A percentile compares a stretch with the other conserved stretches of the same genome.
These are phyloP conservation scores for Cecidostiba fungosa DNA, from an alignment of 2,888 invertebrate species.

Conservation along the genomic window DNA sequence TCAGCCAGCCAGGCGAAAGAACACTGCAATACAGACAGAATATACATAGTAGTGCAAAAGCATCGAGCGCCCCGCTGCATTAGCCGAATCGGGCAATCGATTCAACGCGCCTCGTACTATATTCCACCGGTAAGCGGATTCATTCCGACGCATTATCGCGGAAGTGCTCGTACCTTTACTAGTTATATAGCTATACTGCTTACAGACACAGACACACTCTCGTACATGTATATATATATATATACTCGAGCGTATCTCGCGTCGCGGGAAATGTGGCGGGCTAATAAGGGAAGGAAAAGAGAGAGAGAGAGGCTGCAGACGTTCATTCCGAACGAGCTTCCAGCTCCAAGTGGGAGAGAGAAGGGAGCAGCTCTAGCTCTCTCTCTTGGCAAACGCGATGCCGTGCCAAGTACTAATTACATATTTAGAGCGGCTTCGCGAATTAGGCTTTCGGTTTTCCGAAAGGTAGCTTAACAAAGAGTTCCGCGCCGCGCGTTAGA, in stretches of 20 bases:
- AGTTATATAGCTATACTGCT: background rate
- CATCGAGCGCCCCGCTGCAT: background rate
- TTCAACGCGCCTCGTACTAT: background rate
- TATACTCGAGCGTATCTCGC: background rate
- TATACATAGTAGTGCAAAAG: too few relatives aligned
- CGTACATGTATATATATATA: background rate
- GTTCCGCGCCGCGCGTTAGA: conserved; percentile 1
- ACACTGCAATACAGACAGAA: too few relatives aligned
- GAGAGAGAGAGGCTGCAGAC: conserved; percentile 6
- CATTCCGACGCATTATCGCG: conserved; percentile 65
- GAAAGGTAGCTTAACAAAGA: conserved; percentile 9
- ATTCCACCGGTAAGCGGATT: conserved; percentile 39
- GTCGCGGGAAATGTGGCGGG: conserved; percentile 24
- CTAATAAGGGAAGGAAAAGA: conserved; percentile 48
- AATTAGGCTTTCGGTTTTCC: conserved; percentile 46
- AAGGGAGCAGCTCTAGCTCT: background rate
- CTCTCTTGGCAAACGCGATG: conserved; percentile 11
- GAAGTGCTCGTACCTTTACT: conserved; percentile 43
- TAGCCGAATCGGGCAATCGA: conserved; percentile 4
- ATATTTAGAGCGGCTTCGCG: conserved; percentile 47
- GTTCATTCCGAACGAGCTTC: conserved; percentile 40
- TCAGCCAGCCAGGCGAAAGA: background rate
- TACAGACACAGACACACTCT: background rate
- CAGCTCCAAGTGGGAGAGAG: conserved; percentile 12
- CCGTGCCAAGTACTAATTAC: conserved; percentile 56